These are phyloP conservation scores for Tolypeutes matacus DNA, from an alignment of 2,797 vertebrate species.

Conservation along the genomic window DNA sequence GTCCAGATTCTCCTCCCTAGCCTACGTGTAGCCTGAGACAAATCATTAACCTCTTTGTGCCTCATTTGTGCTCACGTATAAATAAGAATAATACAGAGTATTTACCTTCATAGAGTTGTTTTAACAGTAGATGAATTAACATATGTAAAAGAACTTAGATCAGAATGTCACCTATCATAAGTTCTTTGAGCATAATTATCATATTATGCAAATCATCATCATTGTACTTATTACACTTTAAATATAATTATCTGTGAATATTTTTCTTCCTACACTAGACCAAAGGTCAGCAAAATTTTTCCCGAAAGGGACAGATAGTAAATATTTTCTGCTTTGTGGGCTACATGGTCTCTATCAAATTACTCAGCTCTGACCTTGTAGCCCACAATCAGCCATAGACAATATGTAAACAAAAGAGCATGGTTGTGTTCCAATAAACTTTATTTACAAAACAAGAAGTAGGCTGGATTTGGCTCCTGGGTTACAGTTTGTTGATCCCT, in stretches of 20 bases:
- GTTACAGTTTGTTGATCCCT: background rate
- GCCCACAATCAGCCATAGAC: background rate
- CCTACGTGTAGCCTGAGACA: background rate
- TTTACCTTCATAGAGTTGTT: background rate
- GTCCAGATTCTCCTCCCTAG: background rate
- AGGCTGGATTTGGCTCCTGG: background rate
- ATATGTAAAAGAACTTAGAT: background rate
- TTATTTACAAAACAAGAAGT: conserved; percentile 9
- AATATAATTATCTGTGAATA: conserved; percentile 38
- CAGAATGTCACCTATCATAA: background rate
- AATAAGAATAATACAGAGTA: background rate
- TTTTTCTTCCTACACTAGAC: conserved; percentile 6
- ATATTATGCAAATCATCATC: background rate
- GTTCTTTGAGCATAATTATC: background rate
- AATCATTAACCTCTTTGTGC: background rate
- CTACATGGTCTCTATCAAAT: background rate
- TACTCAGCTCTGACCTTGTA: background rate
- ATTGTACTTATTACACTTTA: background rate
- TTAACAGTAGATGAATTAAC: background rate
- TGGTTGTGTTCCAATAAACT: conserved; percentile 30
- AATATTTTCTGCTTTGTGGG: background rate
- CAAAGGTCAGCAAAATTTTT: background rate
- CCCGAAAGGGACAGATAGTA: background rate
- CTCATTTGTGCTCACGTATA: background rate
- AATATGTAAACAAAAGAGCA: background rate